Evolutionary conservation across 2,113 vertebrate species (phyloP), one percentile per base, ranked within the genome.

Genomic region (Tinamus guttatus): DNA sequence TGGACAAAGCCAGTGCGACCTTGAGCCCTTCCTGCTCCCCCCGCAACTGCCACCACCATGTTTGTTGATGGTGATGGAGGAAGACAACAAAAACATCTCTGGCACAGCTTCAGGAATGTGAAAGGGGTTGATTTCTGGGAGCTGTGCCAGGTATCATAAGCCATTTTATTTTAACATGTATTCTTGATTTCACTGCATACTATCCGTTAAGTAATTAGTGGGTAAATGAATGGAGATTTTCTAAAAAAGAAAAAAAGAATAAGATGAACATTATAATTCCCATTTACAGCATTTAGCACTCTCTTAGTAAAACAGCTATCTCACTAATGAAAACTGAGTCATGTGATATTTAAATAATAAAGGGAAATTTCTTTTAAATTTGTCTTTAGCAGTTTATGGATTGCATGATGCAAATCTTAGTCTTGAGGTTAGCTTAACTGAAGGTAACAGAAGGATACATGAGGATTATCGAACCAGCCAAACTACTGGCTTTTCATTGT

Each of bases 11-110:
- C 80, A 59, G 69, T 16, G 74, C 30, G 47, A 95, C 91, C 81
- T 74, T 32, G 1, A 84, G 83, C 75, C 67, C 43, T 94, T 90
- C 90, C 73, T 68, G 71, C 85, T 87, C 79, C 36, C 59, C 69
- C 27, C 41, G 14, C 76, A 30, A 62, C 67, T 19, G 5, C 64
- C 58, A 54, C 81, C 74, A 49, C 65, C 63, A 73, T 87, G 90
- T 95, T 89, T 97, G 95, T 98, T 98, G 98, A 96, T 78, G 85
- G 63, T 97, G 81, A 25, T 11, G 20, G 92, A 96, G 80, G 69
- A 86, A 96, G 94, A 97, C 97, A 97, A 93, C 94, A 98, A 97
- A 97, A 98, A 93, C 86, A 93, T 94, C 88, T 95, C 97, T 98
- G 97, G 96, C 95, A 96, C 87, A 3, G 36, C 68, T 65, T 83